phyloP scores from a whole-genome alignment of 1,140 invertebrate species.

The Drosophila tristis region DNA sequence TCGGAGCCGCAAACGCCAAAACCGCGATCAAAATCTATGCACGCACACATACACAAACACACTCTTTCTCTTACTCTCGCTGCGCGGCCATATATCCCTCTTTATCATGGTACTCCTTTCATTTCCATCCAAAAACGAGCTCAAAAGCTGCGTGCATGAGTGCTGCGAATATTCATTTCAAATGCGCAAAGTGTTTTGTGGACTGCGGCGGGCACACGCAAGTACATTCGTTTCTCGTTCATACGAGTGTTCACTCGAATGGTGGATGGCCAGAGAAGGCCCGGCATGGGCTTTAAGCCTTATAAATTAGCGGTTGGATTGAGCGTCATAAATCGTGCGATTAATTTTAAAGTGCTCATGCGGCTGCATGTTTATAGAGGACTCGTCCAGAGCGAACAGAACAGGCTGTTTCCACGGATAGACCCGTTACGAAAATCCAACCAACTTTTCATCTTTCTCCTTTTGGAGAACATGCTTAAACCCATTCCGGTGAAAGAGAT shows the following conservation, averaged over 20 bases:
- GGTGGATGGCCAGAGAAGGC: conserved; percentile 1
- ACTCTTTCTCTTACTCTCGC: neutral
- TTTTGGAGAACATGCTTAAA: too few relatives aligned
- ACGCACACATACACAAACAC: conserved; percentile 35
- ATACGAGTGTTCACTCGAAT: neutral
- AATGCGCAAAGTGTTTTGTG: conserved; percentile 69
- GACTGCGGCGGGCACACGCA: conserved; percentile 22
- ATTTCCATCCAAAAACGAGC: conserved; percentile 8
- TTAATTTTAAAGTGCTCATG: conserved; percentile 70
- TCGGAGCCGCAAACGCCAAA: conserved; percentile 67
- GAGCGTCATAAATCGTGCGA: conserved; percentile 78
- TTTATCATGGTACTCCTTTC: conserved; percentile 8
- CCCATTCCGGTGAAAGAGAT: too few relatives aligned
- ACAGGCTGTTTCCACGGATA: neutral
- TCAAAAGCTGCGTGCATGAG: conserved; percentile 48
- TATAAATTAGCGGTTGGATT: conserved; percentile 80
- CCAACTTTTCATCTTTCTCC: too few relatives aligned
- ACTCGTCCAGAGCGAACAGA: conserved; percentile 28
- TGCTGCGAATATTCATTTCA: conserved; percentile 66
- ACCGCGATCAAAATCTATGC: conserved; percentile 70
- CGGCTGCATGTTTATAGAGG: conserved; percentile 60
- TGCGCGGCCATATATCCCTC: neutral
- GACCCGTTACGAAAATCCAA: conserved; percentile 2
- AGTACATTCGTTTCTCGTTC: conserved; percentile 1
- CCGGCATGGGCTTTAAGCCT: conserved; percentile 52